These are phyloP conservation scores for Drosophila cognata DNA, from an alignment of 2,888 invertebrate species.

Conservation along the genomic window DNA sequence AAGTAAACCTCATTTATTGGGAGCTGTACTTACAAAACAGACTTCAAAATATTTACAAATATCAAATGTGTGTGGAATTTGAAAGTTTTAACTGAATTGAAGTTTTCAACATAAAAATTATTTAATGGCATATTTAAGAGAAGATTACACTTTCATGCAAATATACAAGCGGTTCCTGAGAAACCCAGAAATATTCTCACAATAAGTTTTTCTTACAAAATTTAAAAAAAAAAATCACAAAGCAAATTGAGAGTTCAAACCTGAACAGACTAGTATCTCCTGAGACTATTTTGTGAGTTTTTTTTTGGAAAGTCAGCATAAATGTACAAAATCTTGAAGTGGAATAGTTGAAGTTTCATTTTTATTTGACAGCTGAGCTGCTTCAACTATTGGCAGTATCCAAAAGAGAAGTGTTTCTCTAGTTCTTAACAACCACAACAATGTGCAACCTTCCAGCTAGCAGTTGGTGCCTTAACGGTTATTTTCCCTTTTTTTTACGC, in stretches of 20 bases:
- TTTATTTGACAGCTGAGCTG: constrained; percentile 38
- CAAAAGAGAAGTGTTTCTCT: constrained; percentile 4
- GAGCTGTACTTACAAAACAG: neutral
- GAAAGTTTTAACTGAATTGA: neutral
- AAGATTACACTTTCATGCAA: neutral
- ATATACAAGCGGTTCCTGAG: neutral
- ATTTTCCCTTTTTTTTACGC: constrained; percentile 10
- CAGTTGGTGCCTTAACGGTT: constrained; percentile 23
- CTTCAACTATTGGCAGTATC: constrained; percentile 7
- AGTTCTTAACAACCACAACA: constrained; percentile 18
- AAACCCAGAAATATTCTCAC: neutral
- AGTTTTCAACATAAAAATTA: neutral
- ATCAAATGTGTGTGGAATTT: neutral
- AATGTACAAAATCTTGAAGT: neutral
- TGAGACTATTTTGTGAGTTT: neutral
- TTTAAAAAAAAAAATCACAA: neutral
- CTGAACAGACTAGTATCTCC: neutral
- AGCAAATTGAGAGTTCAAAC: neutral
- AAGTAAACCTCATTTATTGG: neutral
- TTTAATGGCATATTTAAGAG: neutral
- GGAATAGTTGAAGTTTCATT: constrained; percentile 30
- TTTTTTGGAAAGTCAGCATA: constrained; percentile 4
- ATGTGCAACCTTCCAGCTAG: constrained; percentile 42
- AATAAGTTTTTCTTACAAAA: neutral
- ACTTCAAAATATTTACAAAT: neutral